Evolutionary conservation across 2,113 vertebrate genomes (phyloP), one percentile per base, ranked within the genome.

Genomic region (Myotis davidii): DNA sequence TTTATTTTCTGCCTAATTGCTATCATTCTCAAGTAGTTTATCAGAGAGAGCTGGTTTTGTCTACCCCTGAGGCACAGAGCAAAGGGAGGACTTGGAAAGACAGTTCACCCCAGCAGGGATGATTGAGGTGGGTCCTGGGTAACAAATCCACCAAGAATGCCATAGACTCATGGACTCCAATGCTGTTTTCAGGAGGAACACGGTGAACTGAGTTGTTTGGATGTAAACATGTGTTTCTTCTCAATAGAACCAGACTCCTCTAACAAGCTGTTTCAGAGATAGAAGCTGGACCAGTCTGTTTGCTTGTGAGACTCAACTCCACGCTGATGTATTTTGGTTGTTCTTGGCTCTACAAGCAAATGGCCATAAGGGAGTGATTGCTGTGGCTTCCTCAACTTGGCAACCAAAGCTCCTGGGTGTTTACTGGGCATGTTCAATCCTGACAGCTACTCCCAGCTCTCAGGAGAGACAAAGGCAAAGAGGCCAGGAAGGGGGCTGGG

Each of bases 341-440:
- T 78, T 85, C 77, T 96, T 90, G 76, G 72, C 82, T 88, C 81
- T 61, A 7, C 8, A 59, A 82, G n/a, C 34, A 65, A 87, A 90
- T 11, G 32, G 21, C 54, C 92, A 32, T 85, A 50, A 85, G 87
- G 82, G 84, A 95, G 21, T 39, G 72, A 70, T 85, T 34, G 32
- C 84, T 69, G 21, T 2, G 29, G 48, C 7, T 90, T 79, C 85
- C 73, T 50, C 34, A 67, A 59, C 73, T 88, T 96, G 86, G 91
- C 94, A 90, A 85, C 72, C 87, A 87, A 73, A 90, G 48, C 82
- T 90, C 50, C 54, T 56, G 42, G 17, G 45, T 76, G 77, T 86
- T 93, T 54, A 37, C 76, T n/a, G 84, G 25, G 54, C n/a, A 27
- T 73, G 10, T 81, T 64, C 32, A 32, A 2, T 94, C 52, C 54